Base-by-base conservation (phyloP, 2,888 invertebrate genomes). In the Dilophus febrilis region DNA sequence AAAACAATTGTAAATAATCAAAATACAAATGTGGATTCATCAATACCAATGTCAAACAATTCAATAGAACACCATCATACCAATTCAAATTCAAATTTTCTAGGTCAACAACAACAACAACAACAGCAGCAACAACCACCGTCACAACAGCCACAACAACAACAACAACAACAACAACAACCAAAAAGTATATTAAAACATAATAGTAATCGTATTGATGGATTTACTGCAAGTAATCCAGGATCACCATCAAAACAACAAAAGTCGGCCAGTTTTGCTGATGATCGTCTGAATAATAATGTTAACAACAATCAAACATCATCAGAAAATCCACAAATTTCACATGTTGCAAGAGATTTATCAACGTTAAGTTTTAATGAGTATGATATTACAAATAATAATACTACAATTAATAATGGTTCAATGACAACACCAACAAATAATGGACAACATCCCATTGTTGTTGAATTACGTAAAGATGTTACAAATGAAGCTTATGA, bases 151-250 rank as follows among this genome's bases (percentile, higher is more conserved):
- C 22, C 4, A 22, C 22, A 22, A 22, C 22, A 22, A 22, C 22
- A 22, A 22, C 18, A 22, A 4, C 19, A 17, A 8, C n/a, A 27
- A 1, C 32, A 10, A 6, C 46, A 55, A 40, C 62, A 60, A 43
- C 63, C 63, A 4, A 63, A 63, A 49, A 59, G 62, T 36, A 63
- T 63, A 47, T 44, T 63, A 28, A 63, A 63, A 45, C 60, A 61
- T 38, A 47, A 44, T 30, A 45, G 40, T 31, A 59, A 57, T 49
- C 55, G 61, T 4, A 54, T 58, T 22, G 33, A 40, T 28, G 28
- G 40, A 22, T 18, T 10, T 6, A 55, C 51, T 17, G 46, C 46
- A 1, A 50, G 51, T 12, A 44, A 39, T 37, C 53, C 57, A 4
- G 59, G 34, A 10, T 61, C 61, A 7, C 61, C 62, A 12, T 61